These are phyloP conservation scores for Oenanthe oenanthe DNA, from an alignment of 2,113 vertebrate genomes.

Conservation along the genomic window DNA sequence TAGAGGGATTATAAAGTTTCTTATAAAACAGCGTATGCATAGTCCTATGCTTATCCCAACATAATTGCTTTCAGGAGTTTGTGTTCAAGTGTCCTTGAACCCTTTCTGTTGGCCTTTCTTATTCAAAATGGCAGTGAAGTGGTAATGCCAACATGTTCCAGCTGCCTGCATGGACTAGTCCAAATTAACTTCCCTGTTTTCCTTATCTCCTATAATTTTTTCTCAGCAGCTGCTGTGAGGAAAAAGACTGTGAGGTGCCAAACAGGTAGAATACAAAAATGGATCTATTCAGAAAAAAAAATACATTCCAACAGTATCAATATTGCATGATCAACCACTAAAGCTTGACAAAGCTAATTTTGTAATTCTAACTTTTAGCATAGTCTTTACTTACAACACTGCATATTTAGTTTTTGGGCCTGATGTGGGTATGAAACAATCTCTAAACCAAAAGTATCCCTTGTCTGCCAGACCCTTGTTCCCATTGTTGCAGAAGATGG, in stretches of 20 bases:
- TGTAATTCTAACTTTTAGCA: background rate
- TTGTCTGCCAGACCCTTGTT: slow-evolving; percentile 7
- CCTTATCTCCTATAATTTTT: background rate
- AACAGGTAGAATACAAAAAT: background rate
- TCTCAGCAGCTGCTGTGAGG: background rate
- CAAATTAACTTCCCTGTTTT: background rate
- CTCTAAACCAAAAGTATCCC: slow-evolving; percentile 10
- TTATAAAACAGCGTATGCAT: background rate
- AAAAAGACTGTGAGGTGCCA: background rate
- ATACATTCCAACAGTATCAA: background rate
- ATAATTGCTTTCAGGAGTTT: background rate
- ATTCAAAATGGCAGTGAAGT: background rate
- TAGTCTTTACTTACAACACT: background rate
- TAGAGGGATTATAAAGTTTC: background rate
- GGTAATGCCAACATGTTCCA: background rate
- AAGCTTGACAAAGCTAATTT: background rate
- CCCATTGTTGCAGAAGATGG: background rate
- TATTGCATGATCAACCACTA: background rate
- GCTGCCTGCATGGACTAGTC: background rate
- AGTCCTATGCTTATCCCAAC: background rate
- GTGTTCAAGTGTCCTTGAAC: background rate
- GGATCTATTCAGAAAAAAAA: background rate
- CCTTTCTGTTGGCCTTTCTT: background rate
- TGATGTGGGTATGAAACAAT: background rate
- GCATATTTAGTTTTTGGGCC: background rate